Base-by-base conservation (phyloP, 2,113 vertebrate genomes). In the Plecotus auritus region DNA sequence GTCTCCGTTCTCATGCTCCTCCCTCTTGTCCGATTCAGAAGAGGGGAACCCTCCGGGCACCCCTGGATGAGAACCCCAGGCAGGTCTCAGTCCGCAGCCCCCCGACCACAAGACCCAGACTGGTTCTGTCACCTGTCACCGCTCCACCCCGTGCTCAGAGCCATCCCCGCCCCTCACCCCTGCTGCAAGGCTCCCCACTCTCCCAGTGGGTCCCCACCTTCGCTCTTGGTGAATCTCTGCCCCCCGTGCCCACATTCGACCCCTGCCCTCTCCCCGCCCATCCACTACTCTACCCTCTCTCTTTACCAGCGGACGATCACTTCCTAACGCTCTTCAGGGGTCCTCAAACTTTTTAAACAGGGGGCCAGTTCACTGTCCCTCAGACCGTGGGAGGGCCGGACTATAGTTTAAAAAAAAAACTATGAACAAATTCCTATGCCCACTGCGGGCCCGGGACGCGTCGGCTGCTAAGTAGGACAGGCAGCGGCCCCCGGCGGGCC, bases 1-100 rank as follows among this genome's bases (percentile, higher is more conserved):
- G 20, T 3, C 4, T 3, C n/a, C 4, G 0, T 32, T 40, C n/a
- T 40, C 23, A 0, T 20, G 11, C 4, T 37, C 45, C 45, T 8
- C 3, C 30, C 16, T 61, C 20, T 51, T 13, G 32, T 40, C 14
- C 20, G 72, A 22, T n/a, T 9, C 13, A 7, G 2, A n/a, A 14
- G 51, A 20, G 13, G 13, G 3, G 3, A 13, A 2, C 17, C 56
- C 76, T 14, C 74, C 0, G 2, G 56, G 56, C 23, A 4, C 35
- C 47, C 30, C 13, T 11, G 22, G 42, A 1, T 2, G 42, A 13
- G 54, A 56, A 56, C 22, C 16, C 51, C 70, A 51, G 14, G 40
- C 40, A 0, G 1, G 1, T 8, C 13, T 17, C 23, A 17, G 35
- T 18, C 9, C 0, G 6, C 17, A 47, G 45, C 37, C 35, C 42